Conservation (phyloP, 2,888 invertebrate genomes). For the Amblyjoppa fuscipennis region DNA sequence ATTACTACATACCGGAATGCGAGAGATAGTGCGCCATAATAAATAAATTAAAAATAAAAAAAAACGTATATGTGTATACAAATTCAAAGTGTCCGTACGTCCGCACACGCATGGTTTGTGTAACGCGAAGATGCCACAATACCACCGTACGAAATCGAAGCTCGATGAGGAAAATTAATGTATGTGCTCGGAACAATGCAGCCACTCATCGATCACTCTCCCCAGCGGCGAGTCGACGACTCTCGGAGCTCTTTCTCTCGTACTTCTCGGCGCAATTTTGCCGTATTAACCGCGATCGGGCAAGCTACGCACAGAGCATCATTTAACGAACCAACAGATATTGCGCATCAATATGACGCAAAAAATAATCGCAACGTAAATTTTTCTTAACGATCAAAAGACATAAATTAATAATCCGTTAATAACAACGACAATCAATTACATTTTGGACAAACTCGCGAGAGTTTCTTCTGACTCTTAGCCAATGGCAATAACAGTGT, state of each 20-base stretch:
- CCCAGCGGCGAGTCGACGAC: slow-evolving; percentile 41
- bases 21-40: slow-evolving; percentile 46
- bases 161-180: slow-evolving; percentile 63
- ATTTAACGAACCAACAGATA: slow-evolving; percentile 38
- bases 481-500: slow-evolving; percentile 42
- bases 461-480: background rate
- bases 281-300: slow-evolving; percentile 7
- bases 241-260: slow-evolving; percentile 5
- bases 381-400: background rate
- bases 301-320: background rate
- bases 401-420: background rate
- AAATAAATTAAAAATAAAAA: background rate
- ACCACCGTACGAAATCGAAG: slow-evolving; percentile 46
- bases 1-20: slow-evolving; percentile 64
- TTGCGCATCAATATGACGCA: background rate
- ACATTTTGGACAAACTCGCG: background rate
- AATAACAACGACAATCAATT: background rate
- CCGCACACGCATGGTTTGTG: background rate
- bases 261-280: slow-evolving; percentile 14
- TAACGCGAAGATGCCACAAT: slow-evolving; percentile 12
- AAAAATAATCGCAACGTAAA: background rate
- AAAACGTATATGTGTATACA: slow-evolving; percentile 4
- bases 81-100: background rate
- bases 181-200: slow-evolving; percentile 62
- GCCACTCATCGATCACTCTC: slow-evolving; percentile 63